Percentiles rank a stretch among this genome's conserved stretches.
Conservation (phyloP, 2,888 invertebrate species). For the Peribatodes rhomboidaria region DNA sequence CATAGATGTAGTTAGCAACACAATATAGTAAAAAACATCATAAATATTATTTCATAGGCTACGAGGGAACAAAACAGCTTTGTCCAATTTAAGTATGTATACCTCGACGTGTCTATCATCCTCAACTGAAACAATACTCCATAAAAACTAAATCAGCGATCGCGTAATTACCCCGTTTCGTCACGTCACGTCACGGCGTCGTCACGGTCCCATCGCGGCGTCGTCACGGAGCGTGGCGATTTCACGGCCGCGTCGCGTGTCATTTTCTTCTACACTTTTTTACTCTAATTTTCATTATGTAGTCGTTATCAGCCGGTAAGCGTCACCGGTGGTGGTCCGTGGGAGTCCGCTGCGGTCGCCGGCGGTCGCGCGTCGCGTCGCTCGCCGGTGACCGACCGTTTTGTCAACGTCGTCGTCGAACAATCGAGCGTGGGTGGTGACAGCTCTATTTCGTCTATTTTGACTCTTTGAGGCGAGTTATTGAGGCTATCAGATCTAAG, state of each 20-base stretch:
- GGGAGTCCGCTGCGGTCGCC: not conserved
- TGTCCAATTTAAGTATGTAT: no score
- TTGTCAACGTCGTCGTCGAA: slow-evolving; percentile 31
- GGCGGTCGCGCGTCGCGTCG: no score
- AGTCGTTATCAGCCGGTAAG: not conserved
- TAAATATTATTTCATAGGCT: no score
- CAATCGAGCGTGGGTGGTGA: slow-evolving; percentile 35
- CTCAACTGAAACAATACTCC: slow-evolving; percentile 28
- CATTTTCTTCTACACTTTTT: slow-evolving; percentile 32
- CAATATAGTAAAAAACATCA: no score
- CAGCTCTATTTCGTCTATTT: slow-evolving; percentile 28
- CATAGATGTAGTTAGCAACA: no score
- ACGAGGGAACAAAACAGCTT: no score
- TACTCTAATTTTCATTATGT: slow-evolving; percentile 26
- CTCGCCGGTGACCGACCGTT: slow-evolving; percentile 20
- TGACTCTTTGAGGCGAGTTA: slow-evolving; percentile 16
- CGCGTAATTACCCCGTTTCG: slow-evolving; percentile 20
- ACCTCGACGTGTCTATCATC: slow-evolving; percentile 16
- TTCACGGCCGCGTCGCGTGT: slow-evolving; percentile 38
- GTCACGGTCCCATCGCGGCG: slow-evolving; percentile 54
- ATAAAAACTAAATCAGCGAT: slow-evolving; percentile 36
- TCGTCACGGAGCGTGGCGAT: slow-evolving; percentile 44
- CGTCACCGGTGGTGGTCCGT: slow-evolving; percentile 9
- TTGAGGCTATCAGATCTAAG: slow-evolving; percentile 23
- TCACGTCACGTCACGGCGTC: slow-evolving; percentile 40